Base-by-base conservation (phyloP, 2,888 invertebrate species). In the Zhuqinia jingwanae region DNA sequence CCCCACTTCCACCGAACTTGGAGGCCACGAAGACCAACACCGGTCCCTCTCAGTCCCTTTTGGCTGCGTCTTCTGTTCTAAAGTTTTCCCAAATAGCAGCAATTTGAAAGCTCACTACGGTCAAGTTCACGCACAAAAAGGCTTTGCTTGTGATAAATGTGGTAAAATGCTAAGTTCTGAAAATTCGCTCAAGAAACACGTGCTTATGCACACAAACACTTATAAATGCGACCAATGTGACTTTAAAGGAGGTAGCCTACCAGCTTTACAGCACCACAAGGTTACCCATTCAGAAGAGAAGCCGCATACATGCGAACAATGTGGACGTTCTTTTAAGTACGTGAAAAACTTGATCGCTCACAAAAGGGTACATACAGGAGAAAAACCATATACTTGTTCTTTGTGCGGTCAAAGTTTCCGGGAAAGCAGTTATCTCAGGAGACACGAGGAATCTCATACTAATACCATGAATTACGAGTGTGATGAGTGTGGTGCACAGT, bases 291-390 rank as follows among this genome's bases (percentile, higher is more conserved):
- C 78, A 1, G 22, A 6, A 11, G 78, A 65, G 8, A 85, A 78
- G 25, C 53, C 65, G 0, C 47, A 42, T 30, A 68, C 65, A 0
- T 85, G 85, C 47, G 78, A 78, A 68, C 11, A 27, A 1, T 85
- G 85, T 58, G 85, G 78, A 25, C 30, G 17, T 3, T 25, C 42
- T 10, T 85, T 65, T 56, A 78, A 85, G 58, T 85, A 78, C 17
- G 0, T 13, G 0, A 70, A 77, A 17, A 77, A 77, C 42, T 58
- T 85, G 27, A 20, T 8, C 1, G 36, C 30, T 13, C 79, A 79
- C 30, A 45, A 10, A 17, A 8, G 65, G 22, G 22, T 78, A 15
- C 63, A 60, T 56, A 78, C 78, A 1, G 78, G 78, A 3, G 78
- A 60, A 15, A 79, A 79, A 20, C 65, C 79, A 2, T 58, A 79